Evolutionary conservation across 2,113 vertebrate species (phyloP).

Genomic region (Andinoacara biseriatus): DNA sequence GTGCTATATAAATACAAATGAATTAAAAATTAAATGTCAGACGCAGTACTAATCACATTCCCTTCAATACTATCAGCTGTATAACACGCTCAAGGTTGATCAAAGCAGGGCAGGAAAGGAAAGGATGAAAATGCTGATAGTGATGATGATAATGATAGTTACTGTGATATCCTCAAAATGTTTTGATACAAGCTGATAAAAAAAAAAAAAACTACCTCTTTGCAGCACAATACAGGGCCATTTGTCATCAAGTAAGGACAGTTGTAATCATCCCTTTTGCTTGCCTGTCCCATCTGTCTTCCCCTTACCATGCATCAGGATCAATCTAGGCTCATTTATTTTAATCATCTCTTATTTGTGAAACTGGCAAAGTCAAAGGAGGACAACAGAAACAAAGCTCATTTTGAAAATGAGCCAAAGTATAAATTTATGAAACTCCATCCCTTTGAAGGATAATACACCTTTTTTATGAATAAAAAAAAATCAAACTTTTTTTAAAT

Average conservation of each 20-base stretch:
- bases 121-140: conserved; percentile 57
- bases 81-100: conserved; percentile 19
- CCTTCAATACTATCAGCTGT: conserved; percentile 24
- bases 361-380: conserved; percentile 80
- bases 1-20: no score
- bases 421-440: neutral
- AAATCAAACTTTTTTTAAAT: neutral
- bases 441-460: neutral
- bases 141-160: conserved; percentile 65
- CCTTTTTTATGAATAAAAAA: neutral
- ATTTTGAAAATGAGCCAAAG: conserved; percentile 63
- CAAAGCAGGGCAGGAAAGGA: conserved; percentile 15
- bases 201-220: conserved; percentile 80
- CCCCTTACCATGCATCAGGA: conserved; percentile 80
- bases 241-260: conserved; percentile 86
- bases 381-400: conserved; percentile 72
- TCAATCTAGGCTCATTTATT: conserved; percentile 87
- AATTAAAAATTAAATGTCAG: conserved; percentile 8
- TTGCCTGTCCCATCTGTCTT: conserved; percentile 84
- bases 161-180: conserved; percentile 72
- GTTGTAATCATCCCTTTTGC: conserved; percentile 83
- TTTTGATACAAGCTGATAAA: conserved; percentile 83
- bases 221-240: conserved; percentile 75
- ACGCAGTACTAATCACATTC: neutral
- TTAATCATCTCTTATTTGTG: conserved; percentile 83